Conservation (phyloP, 2,888 invertebrate genomes). For the Tinea semifulvella region DNA sequence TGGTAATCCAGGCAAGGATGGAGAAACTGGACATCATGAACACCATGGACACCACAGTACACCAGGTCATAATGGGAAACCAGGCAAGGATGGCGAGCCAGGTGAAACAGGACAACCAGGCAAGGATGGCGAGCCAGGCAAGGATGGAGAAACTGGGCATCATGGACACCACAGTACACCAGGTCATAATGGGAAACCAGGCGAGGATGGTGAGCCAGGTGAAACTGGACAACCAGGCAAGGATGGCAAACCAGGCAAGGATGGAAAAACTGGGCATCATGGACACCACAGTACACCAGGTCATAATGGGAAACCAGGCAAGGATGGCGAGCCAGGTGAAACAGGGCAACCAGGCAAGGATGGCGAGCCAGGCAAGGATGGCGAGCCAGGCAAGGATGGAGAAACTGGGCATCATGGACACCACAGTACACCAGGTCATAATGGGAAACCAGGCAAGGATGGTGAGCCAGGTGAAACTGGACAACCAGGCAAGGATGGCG, state of each 20-base stretch:
- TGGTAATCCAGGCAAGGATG: not conserved
- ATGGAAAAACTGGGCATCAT: not conserved
- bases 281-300: not conserved
- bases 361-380: not conserved
- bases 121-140: not conserved
- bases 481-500: not conserved
- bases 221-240: not conserved
- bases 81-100: not conserved
- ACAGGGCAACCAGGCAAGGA: not conserved
- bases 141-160: not conserved
- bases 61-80: not conserved
- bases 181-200: not conserved
- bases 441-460: not conserved
- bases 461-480: constrained; percentile 1
- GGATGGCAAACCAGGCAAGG: not conserved
- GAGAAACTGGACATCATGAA: not conserved
- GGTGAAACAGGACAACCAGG: not conserved
- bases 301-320: not conserved
- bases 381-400: too few relatives aligned
- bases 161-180: not conserved
- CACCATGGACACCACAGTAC: not conserved
- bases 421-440: not conserved
- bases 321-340: not conserved
- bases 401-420: too few relatives aligned
- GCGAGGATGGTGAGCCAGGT: not conserved